Evolutionary conservation across 2,113 vertebrate species (phyloP), one percentile per base, ranked within the genome.

Genomic region (Phrynosoma blainvillii): DNA sequence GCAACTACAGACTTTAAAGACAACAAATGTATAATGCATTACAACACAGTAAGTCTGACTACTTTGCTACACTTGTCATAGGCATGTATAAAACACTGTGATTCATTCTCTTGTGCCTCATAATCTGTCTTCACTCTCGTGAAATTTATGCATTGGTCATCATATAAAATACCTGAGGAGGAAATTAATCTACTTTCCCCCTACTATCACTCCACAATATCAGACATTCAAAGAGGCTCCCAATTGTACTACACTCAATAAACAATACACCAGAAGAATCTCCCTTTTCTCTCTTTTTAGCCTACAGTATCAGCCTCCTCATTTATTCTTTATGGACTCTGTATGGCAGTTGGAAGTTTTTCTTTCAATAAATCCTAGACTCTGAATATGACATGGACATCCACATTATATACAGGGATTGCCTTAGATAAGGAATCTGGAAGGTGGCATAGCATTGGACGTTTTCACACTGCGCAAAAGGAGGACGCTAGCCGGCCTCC

Each of bases 241-340:
- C 80, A 86, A 76, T 25, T 86, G 76, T 47, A 87, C 47, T 70
- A 27, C 25, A 89, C 81, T 94, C 91, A 93, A 91, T 93, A 94
- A 95, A 90, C 88, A 91, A 91, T 95, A 92, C 81, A 85, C 27
- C 40, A 68, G 79, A 40, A 78, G 87, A 56, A 84, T 74, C n/a
- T 40, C 32, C 23, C n/a, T 84, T 75, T 75, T 16, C 70, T 79
- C 25, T 16, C 32, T 36, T 74, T 91, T 84, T 88, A 88, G 40
- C 36, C 82, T 65, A 36, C 86, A 91, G 93, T 92, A 91, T 85
- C 95, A 71, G 91, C 90, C 89, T 87, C 36, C 84, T 59, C 52
- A 21, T 83, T 77, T 90, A 95, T 91, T 90, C 84, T 90, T 96
- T 95, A 93, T 90, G 94, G 92, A 94, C 84, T 89, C 78, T 83